These are phyloP conservation scores for Barypeithes pellucidus DNA, from an alignment of 2,888 invertebrate genomes.

Conservation along the genomic window DNA sequence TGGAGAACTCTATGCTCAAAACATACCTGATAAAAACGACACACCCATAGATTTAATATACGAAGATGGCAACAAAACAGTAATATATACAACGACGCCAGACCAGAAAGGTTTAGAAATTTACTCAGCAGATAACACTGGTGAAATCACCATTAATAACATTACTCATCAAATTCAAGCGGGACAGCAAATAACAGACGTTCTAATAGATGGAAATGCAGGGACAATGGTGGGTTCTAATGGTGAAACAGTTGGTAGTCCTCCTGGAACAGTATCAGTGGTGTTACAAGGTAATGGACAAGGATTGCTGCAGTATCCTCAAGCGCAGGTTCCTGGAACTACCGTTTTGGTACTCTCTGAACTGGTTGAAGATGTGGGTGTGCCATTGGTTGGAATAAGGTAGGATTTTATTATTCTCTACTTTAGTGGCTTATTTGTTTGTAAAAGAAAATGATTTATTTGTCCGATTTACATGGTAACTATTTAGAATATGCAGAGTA, in stretches of 20 bases:
- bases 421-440: too few species aligned
- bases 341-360: constrained; percentile 83
- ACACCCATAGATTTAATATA: constrained; percentile 87
- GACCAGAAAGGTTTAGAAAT: constrained; percentile 88
- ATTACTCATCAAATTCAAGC: constrained; percentile 69
- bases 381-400: constrained; percentile 75
- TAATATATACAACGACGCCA: constrained; percentile 85
- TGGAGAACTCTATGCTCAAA: constrained; percentile 70
- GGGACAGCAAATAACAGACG: constrained; percentile 72
- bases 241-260: constrained; percentile 69
- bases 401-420: background rate
- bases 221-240: constrained; percentile 73
- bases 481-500: too few species aligned
- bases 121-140: constrained; percentile 77
- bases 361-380: constrained; percentile 81
- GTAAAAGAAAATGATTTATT: background rate
- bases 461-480: too few species aligned
- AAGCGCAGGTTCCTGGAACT: constrained; percentile 72
- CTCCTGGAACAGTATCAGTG: constrained; percentile 70
- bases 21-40: constrained; percentile 76
- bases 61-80: constrained; percentile 88
- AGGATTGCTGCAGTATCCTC: constrained; percentile 72
- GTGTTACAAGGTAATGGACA: constrained; percentile 74
- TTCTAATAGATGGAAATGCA: constrained; percentile 73
- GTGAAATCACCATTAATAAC: constrained; percentile 70